These are phyloP conservation scores for Styela clava DNA, from an alignment of 23 tunicate species.

Conservation along the genomic window DNA sequence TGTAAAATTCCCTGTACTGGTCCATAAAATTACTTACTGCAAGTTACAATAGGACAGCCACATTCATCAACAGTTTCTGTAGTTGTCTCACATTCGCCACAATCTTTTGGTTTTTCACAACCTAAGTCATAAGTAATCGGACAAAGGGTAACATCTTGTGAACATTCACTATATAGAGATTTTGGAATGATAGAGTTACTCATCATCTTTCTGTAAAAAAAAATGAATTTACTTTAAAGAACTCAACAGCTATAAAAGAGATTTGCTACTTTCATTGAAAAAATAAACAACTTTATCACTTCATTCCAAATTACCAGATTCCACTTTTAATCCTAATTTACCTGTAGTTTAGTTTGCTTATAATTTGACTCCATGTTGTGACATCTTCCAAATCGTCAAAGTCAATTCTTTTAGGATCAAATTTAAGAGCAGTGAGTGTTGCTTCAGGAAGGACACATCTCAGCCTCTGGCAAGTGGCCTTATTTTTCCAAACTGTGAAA, in stretches of 20 bases:
- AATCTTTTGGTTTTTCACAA: constrained; percentile 47
- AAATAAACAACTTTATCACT: no score
- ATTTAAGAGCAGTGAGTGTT: constrained; percentile 9
- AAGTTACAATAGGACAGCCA: constrained; percentile 43
- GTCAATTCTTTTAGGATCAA: constrained; percentile 15
- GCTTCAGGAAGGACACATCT: constrained; percentile 39
- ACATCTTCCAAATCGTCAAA: constrained; percentile 36
- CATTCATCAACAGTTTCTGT: constrained; percentile 40
- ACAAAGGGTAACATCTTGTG: constrained; percentile 42
- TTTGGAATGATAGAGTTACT: constrained; percentile 13
- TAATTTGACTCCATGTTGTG: not conserved
- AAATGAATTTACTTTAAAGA: no score
- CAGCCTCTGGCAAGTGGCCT: constrained; percentile 31
- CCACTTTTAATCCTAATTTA: not conserved
- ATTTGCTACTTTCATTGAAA: no score
- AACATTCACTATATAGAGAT: constrained; percentile 36
- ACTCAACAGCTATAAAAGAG: no score
- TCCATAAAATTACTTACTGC: constrained; percentile 24
- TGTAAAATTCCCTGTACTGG: no score
- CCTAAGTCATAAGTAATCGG: constrained; percentile 40
- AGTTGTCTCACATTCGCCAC: constrained; percentile 43
- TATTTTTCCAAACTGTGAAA: constrained; percentile 46
- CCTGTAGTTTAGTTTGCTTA: constrained; percentile 37
- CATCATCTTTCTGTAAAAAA: constrained; percentile 31
- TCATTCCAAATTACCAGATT: no score